Base-by-base conservation (phyloP, 2,797 vertebrate genomes). In the Thripadectes ignobilis region DNA sequence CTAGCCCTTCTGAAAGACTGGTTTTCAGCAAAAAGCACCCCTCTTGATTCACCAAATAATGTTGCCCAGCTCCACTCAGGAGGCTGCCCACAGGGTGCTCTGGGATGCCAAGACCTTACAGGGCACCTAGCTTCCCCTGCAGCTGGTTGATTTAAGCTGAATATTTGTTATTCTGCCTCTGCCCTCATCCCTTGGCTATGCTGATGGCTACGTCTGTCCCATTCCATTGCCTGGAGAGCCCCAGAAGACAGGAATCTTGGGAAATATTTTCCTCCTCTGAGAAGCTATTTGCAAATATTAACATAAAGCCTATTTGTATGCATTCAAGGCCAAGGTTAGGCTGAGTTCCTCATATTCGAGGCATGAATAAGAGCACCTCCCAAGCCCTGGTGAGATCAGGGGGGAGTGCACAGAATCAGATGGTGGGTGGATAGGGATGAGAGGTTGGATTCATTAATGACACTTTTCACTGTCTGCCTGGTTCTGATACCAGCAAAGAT, bases 221-320 rank as follows among this genome's bases (percentile, higher is more conserved):
- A 30, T 12, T 74, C 29, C n/a, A 8, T 24, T 0, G 0, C 85
- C 46, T 46, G 52, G 45, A 86, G 61, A 63, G 29, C 26, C 23
- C 34, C 80, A 82, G 58, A 73, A 83, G 38, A 78, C 5, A 23
- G 58, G 62, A 67, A 89, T 26, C 38, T 61, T n/a, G 27, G 48
- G 59, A 93, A 19, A 27, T 27, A 18, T 3, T 55, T 59, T 57
- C 41, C 59, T 91, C 34, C 38, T 89, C 52, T 34, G 52, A 89
- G 88, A 75, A 90, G 4, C 32, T 85, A 54, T 88, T 92, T 92
- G 57, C 77, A 94, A 73, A 78, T 88, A 88, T 92, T 93, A 90
- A 23, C 74, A 87, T 82, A 89, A 94, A 95, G 20, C 32, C 24
- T 39, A 75, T 87, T 89, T 78, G 23, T 61, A 46, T 89, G 38